Evolutionary conservation across 2,888 invertebrate genomes (phyloP).

Genomic region (Piscicola geometra): DNA sequence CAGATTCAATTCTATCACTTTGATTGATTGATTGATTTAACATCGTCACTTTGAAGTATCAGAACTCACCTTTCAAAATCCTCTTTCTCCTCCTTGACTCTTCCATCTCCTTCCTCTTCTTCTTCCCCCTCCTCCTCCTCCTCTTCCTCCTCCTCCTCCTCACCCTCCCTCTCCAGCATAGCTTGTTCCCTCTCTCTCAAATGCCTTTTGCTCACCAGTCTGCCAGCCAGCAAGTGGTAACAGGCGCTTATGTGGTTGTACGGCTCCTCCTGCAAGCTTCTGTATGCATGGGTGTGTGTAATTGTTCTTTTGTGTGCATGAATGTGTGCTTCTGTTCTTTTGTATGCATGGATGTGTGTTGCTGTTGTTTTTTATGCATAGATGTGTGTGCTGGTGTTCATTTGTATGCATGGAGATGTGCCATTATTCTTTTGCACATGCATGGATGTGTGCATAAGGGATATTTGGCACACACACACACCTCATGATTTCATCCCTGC

Average conservation of each 20-base stretch:
- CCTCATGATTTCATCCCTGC: conserved; percentile 87
- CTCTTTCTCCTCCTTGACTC: background rate
- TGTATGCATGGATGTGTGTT: background rate
- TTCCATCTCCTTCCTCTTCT: background rate
- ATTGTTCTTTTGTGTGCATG: too few species aligned
- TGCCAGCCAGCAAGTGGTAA: conserved; percentile 89
- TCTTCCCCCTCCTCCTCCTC: background rate
- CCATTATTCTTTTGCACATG: too few species aligned
- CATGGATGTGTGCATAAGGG: too few species aligned
- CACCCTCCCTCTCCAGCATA: conserved; percentile 62
- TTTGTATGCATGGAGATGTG: background rate
- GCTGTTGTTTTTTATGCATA: background rate
- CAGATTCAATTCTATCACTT: too few species aligned
- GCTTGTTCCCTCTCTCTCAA: conserved; percentile 1
- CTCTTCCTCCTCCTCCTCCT: conserved; percentile 63
- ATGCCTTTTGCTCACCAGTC: conserved; percentile 65
- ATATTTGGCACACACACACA: conserved; percentile 57
- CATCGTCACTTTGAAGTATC: too few species aligned
- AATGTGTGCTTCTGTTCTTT: background rate
- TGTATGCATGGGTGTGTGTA: conserved; percentile 51
- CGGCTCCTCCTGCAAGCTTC: conserved; percentile 86
- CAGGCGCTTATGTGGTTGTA: conserved; percentile 98
- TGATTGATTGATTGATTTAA: too few species aligned
- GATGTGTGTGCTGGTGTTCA: background rate
- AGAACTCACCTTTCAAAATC: too few species aligned